Base-by-base conservation (phyloP, 2,113 vertebrate genomes). In the Mormyrus iriodes region DNA sequence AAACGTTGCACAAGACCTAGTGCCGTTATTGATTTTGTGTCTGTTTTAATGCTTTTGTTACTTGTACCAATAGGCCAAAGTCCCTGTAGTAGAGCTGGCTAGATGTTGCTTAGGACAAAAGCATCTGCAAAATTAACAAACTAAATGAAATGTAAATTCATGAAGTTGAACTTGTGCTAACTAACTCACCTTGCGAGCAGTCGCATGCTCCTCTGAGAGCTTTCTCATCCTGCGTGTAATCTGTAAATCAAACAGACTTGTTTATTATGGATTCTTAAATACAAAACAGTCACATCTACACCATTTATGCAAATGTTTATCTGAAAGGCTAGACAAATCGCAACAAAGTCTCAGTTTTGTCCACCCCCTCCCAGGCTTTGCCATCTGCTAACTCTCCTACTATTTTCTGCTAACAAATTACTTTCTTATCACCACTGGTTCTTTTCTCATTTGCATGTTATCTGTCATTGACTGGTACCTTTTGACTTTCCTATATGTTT, bases 171-270 rank as follows among this genome's bases (percentile, higher is more conserved):
- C 17, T 17, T 42, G 15, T 17, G 27, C 13, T 39, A 39, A 79
- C 0, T 69, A 92, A 92, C 90, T 91, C 95, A 99, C 98, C 95
- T 95, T 98, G 96, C 76, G 94, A 94, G 92, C 98, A 99, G 93
- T 99, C 98, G 24, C 98, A 99, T 0, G 94, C 94, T 83, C 98
- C 98, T 91, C 97, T 96, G 88, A 99, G 94, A 0, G 97, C 97
- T 89, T 99, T 99, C 94, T 98, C 97, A 0, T 99, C 98, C 92
- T 98, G 97, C 90, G 97, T 99, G 96, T 98, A 98, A 94, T 99
- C 98, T 99, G 96, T 8, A 92, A 91, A 87, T 87, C 69, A 88
- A 89, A 89, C 35, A 58, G 69, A 88, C 5, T 9, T 19, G 51
- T 58, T 48, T 88, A n/a, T 65, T 31, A 53, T 53, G 84, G 31